Percentiles rank a stretch among this genome's conserved stretches.
These are phyloP conservation scores for Acleris emargana DNA, from an alignment of 2,888 invertebrate species.

Conservation along the genomic window DNA sequence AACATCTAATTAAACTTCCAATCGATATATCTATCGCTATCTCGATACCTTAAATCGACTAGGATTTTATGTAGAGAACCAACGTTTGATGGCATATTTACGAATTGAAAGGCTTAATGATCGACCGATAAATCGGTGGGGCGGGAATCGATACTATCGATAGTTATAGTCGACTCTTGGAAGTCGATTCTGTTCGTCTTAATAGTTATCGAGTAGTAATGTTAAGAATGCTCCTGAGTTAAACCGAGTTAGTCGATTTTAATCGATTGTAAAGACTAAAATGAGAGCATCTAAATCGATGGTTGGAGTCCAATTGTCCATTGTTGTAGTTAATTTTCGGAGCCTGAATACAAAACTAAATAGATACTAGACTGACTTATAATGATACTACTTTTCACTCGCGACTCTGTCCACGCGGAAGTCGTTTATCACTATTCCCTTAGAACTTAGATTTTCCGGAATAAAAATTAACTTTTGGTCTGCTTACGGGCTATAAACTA, in stretches of 20 bases:
- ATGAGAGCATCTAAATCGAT: too few species aligned
- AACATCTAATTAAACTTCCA: constrained; percentile 18
- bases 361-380: too few species aligned
- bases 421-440: too few species aligned
- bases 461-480: too few species aligned
- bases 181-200: constrained; percentile 8
- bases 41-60: constrained; percentile 28
- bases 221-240: constrained; percentile 12
- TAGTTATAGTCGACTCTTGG: constrained; percentile 18
- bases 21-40: constrained; percentile 25
- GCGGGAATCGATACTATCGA: constrained; percentile 28
- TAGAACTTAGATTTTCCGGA: too few species aligned
- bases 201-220: background rate
- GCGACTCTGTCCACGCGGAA: too few species aligned
- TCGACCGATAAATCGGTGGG: constrained; percentile 29
- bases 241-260: background rate
- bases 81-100: constrained; percentile 35
- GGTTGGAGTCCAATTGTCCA: too few species aligned
- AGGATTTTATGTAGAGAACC: constrained; percentile 21
- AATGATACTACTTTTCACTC: too few species aligned
- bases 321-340: too few species aligned
- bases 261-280: background rate
- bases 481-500: too few species aligned
- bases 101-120: constrained; percentile 34
- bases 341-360: too few species aligned